Conservation (phyloP, 2,888 invertebrate genomes). For the Resseliella maxima region DNA sequence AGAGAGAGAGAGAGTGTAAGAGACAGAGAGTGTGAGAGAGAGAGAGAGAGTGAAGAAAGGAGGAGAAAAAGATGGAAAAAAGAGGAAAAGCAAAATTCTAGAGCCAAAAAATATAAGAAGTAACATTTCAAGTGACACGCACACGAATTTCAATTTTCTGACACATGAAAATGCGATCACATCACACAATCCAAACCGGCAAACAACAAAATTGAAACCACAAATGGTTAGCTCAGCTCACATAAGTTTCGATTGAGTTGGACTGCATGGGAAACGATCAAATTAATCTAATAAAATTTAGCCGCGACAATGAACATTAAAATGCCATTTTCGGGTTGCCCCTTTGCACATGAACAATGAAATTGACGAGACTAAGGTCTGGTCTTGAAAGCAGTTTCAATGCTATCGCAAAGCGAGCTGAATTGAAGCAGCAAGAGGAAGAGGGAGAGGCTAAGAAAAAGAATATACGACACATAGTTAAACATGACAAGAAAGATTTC, state of each 20-base stretch:
- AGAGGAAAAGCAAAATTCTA: too few relatives aligned
- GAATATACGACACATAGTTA: neutral
- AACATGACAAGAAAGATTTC: constrained; percentile 37
- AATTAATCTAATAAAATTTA: constrained; percentile 30
- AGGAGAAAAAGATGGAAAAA: neutral
- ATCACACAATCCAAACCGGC: neutral
- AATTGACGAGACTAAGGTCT: neutral
- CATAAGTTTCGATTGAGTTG: neutral
- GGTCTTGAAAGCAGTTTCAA: neutral
- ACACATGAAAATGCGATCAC: neutral
- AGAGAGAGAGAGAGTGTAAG: neutral
- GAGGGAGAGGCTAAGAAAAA: neutral
- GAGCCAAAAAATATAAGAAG: too few relatives aligned
- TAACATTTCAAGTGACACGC: neutral
- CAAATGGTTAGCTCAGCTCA: neutral
- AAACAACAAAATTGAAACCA: neutral
- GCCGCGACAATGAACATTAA: constrained; percentile 28
- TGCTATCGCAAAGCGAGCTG: neutral
- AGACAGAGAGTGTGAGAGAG: neutral
- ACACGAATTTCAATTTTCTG: neutral
- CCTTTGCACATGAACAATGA: neutral
- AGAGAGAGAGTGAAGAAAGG: neutral
- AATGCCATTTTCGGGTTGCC: neutral
- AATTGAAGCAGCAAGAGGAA: neutral
- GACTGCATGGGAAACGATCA: neutral